Evolutionary conservation across 1,140 invertebrate genomes (phyloP).

Genomic region (Pinna nobilis): DNA sequence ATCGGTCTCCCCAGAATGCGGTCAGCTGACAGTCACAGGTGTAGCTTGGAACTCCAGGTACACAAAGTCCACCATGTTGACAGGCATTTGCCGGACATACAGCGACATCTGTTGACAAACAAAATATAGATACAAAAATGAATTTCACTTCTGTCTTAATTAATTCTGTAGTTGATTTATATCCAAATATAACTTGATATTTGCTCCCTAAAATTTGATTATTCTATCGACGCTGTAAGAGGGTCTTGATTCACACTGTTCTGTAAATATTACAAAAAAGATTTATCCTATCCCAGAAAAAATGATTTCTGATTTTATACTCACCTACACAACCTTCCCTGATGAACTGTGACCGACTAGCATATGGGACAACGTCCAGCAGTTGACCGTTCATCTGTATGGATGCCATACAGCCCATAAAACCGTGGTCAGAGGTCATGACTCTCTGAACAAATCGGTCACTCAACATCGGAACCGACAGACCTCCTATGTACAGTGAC

Average conservation of each 20-base stretch:
- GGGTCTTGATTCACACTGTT: too few species aligned
- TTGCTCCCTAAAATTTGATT: too few species aligned
- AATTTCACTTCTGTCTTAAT: too few species aligned
- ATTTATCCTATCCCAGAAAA: background rate
- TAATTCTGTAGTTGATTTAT: too few species aligned
- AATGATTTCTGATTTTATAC: background rate
- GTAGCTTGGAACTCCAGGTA: slow-evolving; percentile 42
- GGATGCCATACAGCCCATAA: slow-evolving; percentile 94
- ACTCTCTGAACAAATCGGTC: slow-evolving; percentile 35
- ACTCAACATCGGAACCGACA: slow-evolving; percentile 78
- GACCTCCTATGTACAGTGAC: slow-evolving; percentile 84
- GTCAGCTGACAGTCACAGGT: slow-evolving; percentile 67
- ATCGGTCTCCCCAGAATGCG: slow-evolving; percentile 54
- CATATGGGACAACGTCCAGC: slow-evolving; percentile 55
- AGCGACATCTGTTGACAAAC: slow-evolving; percentile 33
- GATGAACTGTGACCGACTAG: slow-evolving; percentile 16
- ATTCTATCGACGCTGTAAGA: too few species aligned
- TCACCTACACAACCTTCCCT: slow-evolving; percentile 47
- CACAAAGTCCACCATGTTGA: slow-evolving; percentile 58
- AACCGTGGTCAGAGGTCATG: slow-evolving; percentile 88
- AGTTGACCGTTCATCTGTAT: slow-evolving; percentile 91
- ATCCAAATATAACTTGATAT: too few species aligned
- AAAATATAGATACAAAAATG: too few species aligned
- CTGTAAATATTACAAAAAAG: background rate
- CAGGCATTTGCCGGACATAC: slow-evolving; percentile 43